Evolutionary conservation across 2,113 vertebrate species (phyloP), one percentile per base, ranked within the genome.

Genomic region (Oncorhynchus gorbuscha): DNA sequence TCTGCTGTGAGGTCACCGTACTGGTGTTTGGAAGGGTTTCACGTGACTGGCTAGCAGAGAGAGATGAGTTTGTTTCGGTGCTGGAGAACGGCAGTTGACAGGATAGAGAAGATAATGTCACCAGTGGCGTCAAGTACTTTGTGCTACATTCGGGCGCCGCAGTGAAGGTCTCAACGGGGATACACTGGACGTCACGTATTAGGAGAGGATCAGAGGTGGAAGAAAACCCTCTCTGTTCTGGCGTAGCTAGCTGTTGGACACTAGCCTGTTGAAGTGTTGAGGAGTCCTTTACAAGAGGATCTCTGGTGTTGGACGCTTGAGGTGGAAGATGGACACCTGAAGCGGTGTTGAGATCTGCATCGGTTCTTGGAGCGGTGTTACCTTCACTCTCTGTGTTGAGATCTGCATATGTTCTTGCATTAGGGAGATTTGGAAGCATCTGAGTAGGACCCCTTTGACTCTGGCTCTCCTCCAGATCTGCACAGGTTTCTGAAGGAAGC

Each of bases 401-500:
- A 45, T 45, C 39, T 3, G 9, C 39, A 11, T 45, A 9, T 45
- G 9, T 45, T 11, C 39, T 94, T 79, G 82, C 16, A 77, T 79
- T 87, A 51, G 24, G 5, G 0, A 80, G 86, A 84, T 73, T 81
- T 78, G 89, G 91, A 70, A 80, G 69, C 51, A 78, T 64, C 0
- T 30, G 30, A 28, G 81, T 78, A 74, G 84, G 48, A 39, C 62
- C 76, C 39, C 78, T 88, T 26, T 4, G 85, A 65, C 68, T 93
- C 7, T 62, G 59, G 59, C 59, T 16, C 87, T 97, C 94, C 5
- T 92, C 82, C 0, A 67, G 69, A 24, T 90, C 85, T 14, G 78
- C 64, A 1, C 71, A 80, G 39, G 55, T 67, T 85, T 99, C 97
- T 66, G 88, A 71, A 39, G 79, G 39, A 45, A 12, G 88, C 71